phyloP scores from a whole-genome alignment of 37 sponge, comb jelly and placozoan species.

The Beroe forskalii region DNA sequence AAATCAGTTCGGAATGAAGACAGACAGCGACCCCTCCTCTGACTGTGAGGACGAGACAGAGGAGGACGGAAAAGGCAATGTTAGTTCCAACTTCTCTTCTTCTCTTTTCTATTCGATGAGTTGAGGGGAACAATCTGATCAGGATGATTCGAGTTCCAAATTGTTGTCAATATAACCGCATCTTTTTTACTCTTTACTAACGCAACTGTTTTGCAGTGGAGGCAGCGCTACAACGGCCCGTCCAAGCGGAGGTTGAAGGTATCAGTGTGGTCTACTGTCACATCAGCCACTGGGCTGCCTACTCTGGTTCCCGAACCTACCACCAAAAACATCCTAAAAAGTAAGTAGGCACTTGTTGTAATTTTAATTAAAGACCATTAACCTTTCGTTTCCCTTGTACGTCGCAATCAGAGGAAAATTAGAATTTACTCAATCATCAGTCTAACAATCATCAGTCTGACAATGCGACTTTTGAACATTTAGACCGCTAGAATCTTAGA shows the following conservation, averaged over 20 bases:
- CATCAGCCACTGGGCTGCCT: constrained; percentile 20
- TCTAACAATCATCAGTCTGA: no score
- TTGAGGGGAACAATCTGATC: not conserved
- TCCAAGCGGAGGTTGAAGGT: constrained; percentile 20
- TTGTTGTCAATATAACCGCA: not conserved
- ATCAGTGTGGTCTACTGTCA: constrained; percentile 33
- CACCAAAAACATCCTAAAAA: not conserved
- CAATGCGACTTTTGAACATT: no score
- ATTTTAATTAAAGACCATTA: no score
- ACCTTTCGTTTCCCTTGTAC: no score
- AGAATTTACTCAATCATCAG: no score
- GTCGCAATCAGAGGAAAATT: no score
- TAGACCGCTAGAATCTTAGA: no score
- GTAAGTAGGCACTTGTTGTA: no score
- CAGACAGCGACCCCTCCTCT: not conserved
- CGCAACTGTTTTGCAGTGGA: constrained; percentile 4
- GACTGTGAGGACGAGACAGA: constrained; percentile 15
- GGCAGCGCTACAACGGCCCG: constrained; percentile 21
- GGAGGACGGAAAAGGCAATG: constrained; percentile 8
- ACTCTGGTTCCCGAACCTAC: constrained; percentile 36
- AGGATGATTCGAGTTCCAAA: not conserved
- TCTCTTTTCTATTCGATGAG: not conserved
- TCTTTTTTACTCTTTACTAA: not conserved
- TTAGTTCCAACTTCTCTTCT: not conserved
- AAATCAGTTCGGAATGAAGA: constrained; percentile 8